These are phyloP conservation scores for Cephalophus harveyi DNA, from an alignment of 2,113 vertebrate species.

Conservation along the genomic window DNA sequence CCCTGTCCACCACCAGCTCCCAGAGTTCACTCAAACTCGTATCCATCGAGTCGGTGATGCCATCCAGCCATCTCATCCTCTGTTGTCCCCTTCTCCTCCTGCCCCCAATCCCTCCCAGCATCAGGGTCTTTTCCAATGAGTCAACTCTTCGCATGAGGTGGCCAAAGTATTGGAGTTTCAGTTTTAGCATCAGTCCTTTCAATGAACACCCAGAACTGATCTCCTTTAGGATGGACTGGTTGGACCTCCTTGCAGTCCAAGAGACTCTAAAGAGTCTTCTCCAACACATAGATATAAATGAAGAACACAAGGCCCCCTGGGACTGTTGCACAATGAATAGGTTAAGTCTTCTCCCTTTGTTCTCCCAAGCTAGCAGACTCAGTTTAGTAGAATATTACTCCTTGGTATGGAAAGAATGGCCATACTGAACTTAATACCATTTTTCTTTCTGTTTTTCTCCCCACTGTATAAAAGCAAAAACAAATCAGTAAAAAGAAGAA, in stretches of 20 bases:
- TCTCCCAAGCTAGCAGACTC: background rate
- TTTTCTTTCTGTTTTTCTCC: background rate
- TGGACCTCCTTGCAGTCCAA: background rate
- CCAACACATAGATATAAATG: background rate
- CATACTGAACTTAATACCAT: background rate
- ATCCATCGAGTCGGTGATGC: background rate
- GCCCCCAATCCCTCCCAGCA: background rate
- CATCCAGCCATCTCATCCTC: background rate
- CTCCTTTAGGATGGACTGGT: background rate
- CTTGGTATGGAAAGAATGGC: background rate
- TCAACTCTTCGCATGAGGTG: background rate
- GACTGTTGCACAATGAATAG: background rate
- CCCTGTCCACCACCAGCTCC: background rate
- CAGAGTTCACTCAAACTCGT: fast-evolving
- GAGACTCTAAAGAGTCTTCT: background rate
- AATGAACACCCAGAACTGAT: background rate
- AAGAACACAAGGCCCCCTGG: background rate
- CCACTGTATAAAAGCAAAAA: background rate
- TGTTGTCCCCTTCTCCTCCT: background rate
- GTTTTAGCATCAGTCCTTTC: background rate
- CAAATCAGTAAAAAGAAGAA: background rate
- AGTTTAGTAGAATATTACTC: background rate
- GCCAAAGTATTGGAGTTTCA: background rate
- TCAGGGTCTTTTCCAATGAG: background rate
- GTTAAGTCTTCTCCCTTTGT: background rate